These are phyloP conservation scores for Actinia tenebrosa DNA, from an alignment of 64 coral and sea anemone species.

Conservation along the genomic window DNA sequence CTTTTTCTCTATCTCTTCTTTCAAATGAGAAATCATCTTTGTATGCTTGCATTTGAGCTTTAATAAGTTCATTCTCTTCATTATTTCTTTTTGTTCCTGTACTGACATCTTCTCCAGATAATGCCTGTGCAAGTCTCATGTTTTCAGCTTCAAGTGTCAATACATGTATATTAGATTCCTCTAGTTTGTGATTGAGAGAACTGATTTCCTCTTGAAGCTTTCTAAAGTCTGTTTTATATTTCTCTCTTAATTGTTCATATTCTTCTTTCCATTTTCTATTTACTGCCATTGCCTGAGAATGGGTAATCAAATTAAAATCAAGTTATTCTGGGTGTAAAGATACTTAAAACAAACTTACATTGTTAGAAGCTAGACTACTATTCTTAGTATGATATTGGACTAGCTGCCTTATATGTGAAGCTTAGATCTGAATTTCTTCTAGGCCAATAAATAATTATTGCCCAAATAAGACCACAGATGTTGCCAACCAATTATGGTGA, in stretches of 20 bases:
- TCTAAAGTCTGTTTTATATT: constrained; percentile 50
- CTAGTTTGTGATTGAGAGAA: constrained; percentile 65
- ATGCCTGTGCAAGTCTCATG: constrained; percentile 67
- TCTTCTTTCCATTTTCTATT: constrained; percentile 93
- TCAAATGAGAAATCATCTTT: constrained; percentile 87
- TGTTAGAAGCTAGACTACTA: too few species aligned
- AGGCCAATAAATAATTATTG: too few species aligned
- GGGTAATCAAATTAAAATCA: neutral
- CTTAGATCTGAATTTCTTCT: too few species aligned
- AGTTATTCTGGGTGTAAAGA: neutral
- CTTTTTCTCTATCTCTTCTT: constrained; percentile 72
- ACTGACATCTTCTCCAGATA: constrained; percentile 15
- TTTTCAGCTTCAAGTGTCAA: constrained; percentile 75
- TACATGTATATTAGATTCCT: constrained; percentile 77
- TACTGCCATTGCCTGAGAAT: constrained; percentile 53
- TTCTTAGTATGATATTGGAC: too few species aligned
- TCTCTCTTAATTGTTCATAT: constrained; percentile 57
- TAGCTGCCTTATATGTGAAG: too few species aligned
- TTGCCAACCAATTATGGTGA: too few species aligned
- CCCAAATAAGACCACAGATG: too few species aligned
- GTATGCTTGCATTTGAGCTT: constrained; percentile 75
- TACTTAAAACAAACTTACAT: neutral
- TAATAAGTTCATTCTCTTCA: constrained; percentile 68
- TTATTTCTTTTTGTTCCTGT: neutral
- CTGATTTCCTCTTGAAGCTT: constrained; percentile 61